Percentiles rank a stretch among this genome's conserved stretches.
These are phyloP conservation scores for Iselma pallidipennis DNA, from an alignment of 2,888 invertebrate genomes.

Conservation along the genomic window DNA sequence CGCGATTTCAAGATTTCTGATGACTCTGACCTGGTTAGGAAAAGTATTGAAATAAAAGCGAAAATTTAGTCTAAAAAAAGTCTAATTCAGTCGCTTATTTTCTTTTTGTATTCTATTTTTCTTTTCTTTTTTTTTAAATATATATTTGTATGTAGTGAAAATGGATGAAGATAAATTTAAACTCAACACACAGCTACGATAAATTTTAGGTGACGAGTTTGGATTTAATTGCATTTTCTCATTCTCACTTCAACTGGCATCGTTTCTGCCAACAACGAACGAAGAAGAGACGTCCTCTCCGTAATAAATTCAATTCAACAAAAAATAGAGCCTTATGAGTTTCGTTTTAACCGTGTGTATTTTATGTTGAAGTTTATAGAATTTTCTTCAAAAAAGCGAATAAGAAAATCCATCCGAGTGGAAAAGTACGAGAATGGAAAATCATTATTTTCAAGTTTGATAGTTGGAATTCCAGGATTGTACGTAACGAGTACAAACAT, in stretches of 20 bases:
- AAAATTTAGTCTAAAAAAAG: not conserved
- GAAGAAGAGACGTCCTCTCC: too few relatives aligned
- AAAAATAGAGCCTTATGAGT: not conserved
- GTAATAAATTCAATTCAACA: not conserved
- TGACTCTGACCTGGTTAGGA: not conserved
- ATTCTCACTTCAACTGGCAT: not conserved
- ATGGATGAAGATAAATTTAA: too few relatives aligned
- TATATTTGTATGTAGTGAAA: too few relatives aligned
- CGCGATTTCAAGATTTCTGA: constrained; percentile 1
- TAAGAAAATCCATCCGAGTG: too few relatives aligned
- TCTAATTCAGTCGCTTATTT: not conserved
- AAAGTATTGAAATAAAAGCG: not conserved
- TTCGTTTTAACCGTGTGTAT: not conserved
- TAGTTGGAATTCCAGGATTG: not conserved
- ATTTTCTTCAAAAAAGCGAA: too few relatives aligned
- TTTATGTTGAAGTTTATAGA: not conserved
- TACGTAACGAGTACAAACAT: too few relatives aligned
- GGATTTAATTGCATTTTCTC: not conserved
- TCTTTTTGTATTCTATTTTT: too few relatives aligned
- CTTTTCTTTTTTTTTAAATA: too few relatives aligned
- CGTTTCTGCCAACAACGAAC: not conserved
- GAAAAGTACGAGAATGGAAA: not conserved
- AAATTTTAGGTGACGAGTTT: too few relatives aligned
- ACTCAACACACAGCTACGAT: too few relatives aligned
- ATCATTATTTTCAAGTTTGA: not conserved